These are phyloP conservation scores for Andricus quercusramuli DNA, from an alignment of 2,888 invertebrate species.

Conservation along the genomic window DNA sequence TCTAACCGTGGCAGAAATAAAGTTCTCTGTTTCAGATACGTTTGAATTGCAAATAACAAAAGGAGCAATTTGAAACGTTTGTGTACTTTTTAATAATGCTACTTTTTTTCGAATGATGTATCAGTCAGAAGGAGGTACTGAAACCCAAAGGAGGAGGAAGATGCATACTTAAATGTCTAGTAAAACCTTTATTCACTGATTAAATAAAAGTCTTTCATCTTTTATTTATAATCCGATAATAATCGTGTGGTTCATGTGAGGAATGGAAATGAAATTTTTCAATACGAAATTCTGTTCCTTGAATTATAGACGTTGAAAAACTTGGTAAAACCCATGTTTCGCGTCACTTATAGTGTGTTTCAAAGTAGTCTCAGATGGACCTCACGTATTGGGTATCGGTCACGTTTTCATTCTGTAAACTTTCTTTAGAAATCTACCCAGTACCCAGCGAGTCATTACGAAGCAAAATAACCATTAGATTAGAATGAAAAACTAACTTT, in stretches of 20 bases:
- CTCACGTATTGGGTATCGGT: not conserved
- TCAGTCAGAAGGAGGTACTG: not conserved
- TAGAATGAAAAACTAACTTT: not conserved
- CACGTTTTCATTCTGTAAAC: not conserved
- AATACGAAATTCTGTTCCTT: not conserved
- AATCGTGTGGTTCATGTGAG: not conserved
- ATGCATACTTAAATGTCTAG: slow-evolving; percentile 7
- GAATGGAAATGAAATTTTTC: not conserved
- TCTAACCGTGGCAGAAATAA: not conserved
- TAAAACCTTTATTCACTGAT: slow-evolving; percentile 2
- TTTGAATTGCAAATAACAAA: not conserved
- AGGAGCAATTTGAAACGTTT: not conserved
- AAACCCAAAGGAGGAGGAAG: not conserved
- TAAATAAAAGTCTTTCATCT: not conserved
- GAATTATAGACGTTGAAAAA: not conserved
- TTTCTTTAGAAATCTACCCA: not conserved
- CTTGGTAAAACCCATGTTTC: not conserved
- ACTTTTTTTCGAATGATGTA: not conserved
- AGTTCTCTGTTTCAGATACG: not conserved
- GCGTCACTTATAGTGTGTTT: not conserved
- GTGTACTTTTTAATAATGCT: not conserved
- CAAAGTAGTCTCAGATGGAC: not conserved
- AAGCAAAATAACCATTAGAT: not conserved
- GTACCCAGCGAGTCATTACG: not conserved
- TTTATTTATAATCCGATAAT: not conserved